Base-by-base conservation (phyloP, 35 echinoderm and acorn worm species). In the Heliocidaris erythrogramma region DNA sequence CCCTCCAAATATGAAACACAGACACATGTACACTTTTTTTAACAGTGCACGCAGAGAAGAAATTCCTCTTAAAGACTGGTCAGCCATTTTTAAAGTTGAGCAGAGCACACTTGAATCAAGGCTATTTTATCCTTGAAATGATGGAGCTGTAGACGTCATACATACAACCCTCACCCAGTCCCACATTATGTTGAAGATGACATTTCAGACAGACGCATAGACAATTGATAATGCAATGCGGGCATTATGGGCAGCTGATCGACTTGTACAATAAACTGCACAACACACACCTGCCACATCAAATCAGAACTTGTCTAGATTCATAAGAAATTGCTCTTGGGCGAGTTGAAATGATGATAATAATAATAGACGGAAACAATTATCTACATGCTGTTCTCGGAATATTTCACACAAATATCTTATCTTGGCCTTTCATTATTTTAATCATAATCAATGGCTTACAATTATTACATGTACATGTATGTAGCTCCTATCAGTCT, bases 51-150 rank as follows among this genome's bases (percentile, higher is more conserved):
- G 18, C 61, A 18, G 17, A 78, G 65, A 7, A 78, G 21, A 27
- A 78, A 78, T 78, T 78, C 21, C 65, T 78, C 18, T 78, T 21
- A 21, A 78, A 78, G 7, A 27, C 5, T 78, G 21, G 65, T 78
- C 65, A 78, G 65, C 21, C 65, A 78, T 78, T n/a, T 27, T 78
- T 21, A 78, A 78, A 78, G 7, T 27, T 78, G 18, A 78, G 65
- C 65, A 29, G 65, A n/a, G 27, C 27, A 24, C 21, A 78, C 17
- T 78, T 78, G 65, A 78, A 56, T 56, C 17, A 48, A 30, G 87
- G 87, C 47, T 89, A 17, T 89, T 89, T 89, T 48, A 89, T 89
- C 87, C 87, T 48, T 89, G 87, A 89, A 32, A 47, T 89, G 32
- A 89, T 89, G 87, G 21, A 78, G 65, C 65, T 78, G 27, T 27